A percentile compares a stretch with the other conserved stretches of the same genome.
Conservation (phyloP, 1,140 invertebrate genomes). For the Whitmania pigra region DNA sequence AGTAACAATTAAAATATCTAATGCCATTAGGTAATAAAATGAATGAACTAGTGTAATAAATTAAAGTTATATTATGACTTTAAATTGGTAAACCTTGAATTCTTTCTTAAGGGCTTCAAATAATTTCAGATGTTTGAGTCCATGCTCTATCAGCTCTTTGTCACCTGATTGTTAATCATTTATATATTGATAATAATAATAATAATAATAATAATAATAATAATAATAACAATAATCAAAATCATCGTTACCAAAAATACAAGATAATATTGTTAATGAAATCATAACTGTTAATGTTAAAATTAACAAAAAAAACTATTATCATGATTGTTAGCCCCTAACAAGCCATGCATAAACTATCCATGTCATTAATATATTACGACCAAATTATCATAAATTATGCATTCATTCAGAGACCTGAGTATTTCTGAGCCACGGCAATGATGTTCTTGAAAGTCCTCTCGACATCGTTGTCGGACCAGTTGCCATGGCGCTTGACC, state of each 20-base stretch:
- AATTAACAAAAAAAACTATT: no score
- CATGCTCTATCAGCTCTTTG: slow-evolving; percentile 44
- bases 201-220: no score
- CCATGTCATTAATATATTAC: no score
- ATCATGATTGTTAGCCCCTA: no score
- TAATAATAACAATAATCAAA: no score
- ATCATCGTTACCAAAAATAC: no score
- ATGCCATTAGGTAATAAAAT: not conserved
- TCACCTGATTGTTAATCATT: slow-evolving; percentile 24
- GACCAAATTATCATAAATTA: no score
- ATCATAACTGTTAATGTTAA: no score
- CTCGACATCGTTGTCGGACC: slow-evolving; percentile 50
- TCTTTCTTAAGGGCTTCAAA: slow-evolving; percentile 55
- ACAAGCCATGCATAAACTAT: no score
- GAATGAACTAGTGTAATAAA: not conserved
- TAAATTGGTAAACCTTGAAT: slow-evolving; percentile 47
- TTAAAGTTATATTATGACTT: slow-evolving; percentile 1
- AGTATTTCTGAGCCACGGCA: slow-evolving; percentile 33
- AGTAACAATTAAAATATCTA: not conserved
- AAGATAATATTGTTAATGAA: no score
- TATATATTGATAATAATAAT: no score
- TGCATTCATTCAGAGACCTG: slow-evolving; percentile 25
- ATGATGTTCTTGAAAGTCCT: slow-evolving; percentile 45
- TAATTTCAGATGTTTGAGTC: slow-evolving; percentile 47
- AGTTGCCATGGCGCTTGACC: slow-evolving; percentile 42